Evolutionary conservation across 2,113 vertebrate genomes (phyloP).

Genomic region (Phylloscopus whistleri): DNA sequence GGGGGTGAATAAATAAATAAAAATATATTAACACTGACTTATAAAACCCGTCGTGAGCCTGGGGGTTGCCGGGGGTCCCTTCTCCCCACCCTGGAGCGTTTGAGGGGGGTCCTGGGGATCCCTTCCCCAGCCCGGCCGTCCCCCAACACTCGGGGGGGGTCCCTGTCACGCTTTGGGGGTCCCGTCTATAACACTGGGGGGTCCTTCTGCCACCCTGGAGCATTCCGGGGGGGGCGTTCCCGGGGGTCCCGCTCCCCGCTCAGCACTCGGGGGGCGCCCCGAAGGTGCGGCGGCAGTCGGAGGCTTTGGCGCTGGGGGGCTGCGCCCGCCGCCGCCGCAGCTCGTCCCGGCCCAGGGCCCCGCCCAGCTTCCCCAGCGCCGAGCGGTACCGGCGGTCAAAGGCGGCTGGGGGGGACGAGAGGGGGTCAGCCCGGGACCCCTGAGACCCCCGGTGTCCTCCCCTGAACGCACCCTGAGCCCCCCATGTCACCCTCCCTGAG

Average conservation of each 20-base stretch:
- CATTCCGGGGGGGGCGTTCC: background rate
- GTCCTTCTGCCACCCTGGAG: background rate
- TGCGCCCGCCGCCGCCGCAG: background rate
- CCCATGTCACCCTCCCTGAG: too few relatives aligned
- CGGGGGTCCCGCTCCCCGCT: background rate
- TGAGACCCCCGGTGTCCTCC: too few relatives aligned
- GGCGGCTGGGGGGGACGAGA: background rate
- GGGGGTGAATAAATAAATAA: slow-evolving; percentile 41
- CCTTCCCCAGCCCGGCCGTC: background rate
- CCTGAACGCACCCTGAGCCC: too few relatives aligned
- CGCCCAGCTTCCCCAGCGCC: background rate
- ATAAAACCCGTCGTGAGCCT: background rate
- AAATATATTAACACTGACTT: slow-evolving; percentile 38
- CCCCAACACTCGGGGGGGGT: slow-evolving; percentile 74
- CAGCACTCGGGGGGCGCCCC: background rate
- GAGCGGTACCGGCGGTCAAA: background rate
- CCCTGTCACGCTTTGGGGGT: background rate
- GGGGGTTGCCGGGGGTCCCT: background rate
- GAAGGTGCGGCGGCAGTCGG: background rate
- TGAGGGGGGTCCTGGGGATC: background rate
- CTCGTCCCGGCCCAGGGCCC: background rate
- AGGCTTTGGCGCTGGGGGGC: background rate
- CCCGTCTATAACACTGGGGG: too few relatives aligned
- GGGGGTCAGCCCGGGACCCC: background rate
- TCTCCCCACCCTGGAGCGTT: background rate